Evolutionary conservation across 2,888 invertebrate species (phyloP), one percentile per base, ranked within the genome.

Genomic region (Caenorhabditis imperialis): DNA sequence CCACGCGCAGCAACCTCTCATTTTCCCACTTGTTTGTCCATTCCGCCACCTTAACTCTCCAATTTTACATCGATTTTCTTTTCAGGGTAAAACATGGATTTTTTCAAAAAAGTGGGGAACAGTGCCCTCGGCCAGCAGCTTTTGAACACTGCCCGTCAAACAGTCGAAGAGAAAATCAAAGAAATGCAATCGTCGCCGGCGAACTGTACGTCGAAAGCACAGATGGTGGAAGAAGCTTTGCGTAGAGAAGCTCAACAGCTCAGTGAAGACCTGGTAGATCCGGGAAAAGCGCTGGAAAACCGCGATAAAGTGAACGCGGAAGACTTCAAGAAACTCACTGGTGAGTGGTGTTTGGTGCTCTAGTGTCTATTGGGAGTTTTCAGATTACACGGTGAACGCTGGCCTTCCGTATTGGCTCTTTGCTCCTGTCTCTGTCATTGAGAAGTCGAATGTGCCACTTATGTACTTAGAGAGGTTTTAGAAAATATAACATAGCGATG

Each of bases 71-170:
- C 6, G 30, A 30, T 6, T 30, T 10, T 30, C 10, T 30, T 30
- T 30, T 10, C 30, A 30, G 30, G 30, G 30, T 30, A 30, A 30
- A 10, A 6, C 30, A 30, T 30, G 30, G 10, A 58, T 37, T 50
- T 51, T 4, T 30, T 67, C 37, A 37, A 18, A 10, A 57, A 67
- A 23, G n/a, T 67, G 23, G 67, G 57, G 2, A 50, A 44, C 35
- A 67, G 67, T 16, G 50, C 57, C 3, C 23, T 50, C 3, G 67
- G 67, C 5, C 50, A 67, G 16, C 40, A 37, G 37, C 40, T 51
- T 3, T n/a, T 67, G 44, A 57, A 35, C 12, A 25, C 57, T 1
- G 57, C 48, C 16, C 35, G 50, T 8, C 57, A 54, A 18, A 51
- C 5, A 1, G 57, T 58, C 14, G 67, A 67, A 8, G 50, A 50